Evolutionary conservation across 2,113 vertebrate genomes (phyloP), one percentile per base, ranked within the genome.

Genomic region (Bettongia penicillata): DNA sequence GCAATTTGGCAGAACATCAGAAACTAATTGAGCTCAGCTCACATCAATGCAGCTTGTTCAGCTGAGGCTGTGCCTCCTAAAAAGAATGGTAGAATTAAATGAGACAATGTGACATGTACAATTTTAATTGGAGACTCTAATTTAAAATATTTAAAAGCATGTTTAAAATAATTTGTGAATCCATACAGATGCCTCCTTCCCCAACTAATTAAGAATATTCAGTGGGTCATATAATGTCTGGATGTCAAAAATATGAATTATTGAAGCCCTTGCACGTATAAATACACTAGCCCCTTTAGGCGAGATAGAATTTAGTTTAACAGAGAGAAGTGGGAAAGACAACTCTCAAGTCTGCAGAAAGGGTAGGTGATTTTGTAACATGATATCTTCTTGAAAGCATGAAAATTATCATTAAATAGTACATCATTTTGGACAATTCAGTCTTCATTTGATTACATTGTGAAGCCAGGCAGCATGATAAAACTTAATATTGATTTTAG

Each of bases 1-100:
- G 97, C 98, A 98, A 98, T 99, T 98, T 99, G 98, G 98, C 98
- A 98, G 97, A 98, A 98, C 96, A 98, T 98, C 98, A 99, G 98
- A 97, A 98, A 96, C 98, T 98, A 99, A 98, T 99, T 98, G 98
- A 98, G 98, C 98, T 98, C 98, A 96, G 97, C 96, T 98, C 97
- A 97, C 98, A 98, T 98, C 98, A 98, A 3, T 97, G 97, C 91
- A 93, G 93, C 84, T 96, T 98, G 97, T 97, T 98, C 96, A 98
- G 97, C 95, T 95, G 96, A 98, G 95, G 52, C 97, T 97, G 90
- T 84, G 94, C 96, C 96, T 98, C 97, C 96, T 91, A 91, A 98
- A 98, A 98, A 53, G 95, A 98, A 97, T 95, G 97, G 97, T 93
- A 77, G 97, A 98, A 98, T 98, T 98, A 96, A 97, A 96, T 98